Conservation (phyloP, 2,113 vertebrate genomes). For the Heloderma charlesbogerti region DNA sequence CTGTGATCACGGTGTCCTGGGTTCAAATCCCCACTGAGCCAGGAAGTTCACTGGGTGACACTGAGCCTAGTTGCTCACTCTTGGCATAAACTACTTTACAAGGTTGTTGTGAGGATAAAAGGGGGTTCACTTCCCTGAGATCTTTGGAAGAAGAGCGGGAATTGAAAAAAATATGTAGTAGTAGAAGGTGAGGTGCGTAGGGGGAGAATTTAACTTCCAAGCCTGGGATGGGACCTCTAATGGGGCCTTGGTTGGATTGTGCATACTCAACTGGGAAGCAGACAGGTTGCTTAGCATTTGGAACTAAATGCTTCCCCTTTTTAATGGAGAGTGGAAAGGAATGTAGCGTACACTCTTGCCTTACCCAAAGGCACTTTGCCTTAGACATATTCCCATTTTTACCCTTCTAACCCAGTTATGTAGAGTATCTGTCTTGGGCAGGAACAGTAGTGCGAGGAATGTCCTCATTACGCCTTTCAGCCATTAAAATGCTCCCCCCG, state of each 20-base stretch:
- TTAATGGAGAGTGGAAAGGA: not conserved
- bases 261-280: rapidly evolving
- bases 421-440: not conserved
- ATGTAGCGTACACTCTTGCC: not conserved
- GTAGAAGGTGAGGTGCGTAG: not conserved
- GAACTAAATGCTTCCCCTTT: not conserved
- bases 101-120: too few species aligned
- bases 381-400: not conserved
- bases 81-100: too few species aligned
- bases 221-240: not conserved
- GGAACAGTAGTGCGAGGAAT: slow-evolving; percentile 9
- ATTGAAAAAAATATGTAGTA: not conserved
- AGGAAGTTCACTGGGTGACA: too few species aligned
- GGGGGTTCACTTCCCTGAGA: too few species aligned
- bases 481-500: slow-evolving; percentile 12
- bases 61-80: too few species aligned
- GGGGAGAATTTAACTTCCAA: not conserved
- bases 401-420: slow-evolving; percentile 14
- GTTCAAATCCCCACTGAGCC: too few species aligned
- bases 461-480: not conserved
- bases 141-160: too few species aligned
- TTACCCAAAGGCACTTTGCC: not conserved
- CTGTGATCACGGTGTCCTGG: too few species aligned
- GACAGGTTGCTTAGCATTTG: not conserved
- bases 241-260: not conserved